Evolutionary conservation across 2,113 vertebrate genomes (phyloP).

Genomic region (Ciconia maguari): DNA sequence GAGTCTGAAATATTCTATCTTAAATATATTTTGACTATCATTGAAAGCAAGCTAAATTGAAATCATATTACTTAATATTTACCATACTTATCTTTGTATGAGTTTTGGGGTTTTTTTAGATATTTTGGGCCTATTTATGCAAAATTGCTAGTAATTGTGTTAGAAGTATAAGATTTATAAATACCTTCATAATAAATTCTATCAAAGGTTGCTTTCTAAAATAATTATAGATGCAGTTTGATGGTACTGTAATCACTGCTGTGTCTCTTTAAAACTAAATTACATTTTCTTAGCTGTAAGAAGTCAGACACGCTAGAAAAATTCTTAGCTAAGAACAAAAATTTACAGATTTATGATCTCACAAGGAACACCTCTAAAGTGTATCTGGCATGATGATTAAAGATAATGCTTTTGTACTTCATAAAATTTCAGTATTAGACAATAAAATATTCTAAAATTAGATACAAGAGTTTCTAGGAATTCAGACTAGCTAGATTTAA

Average conservation of each 20-base stretch:
- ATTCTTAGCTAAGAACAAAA: neutral
- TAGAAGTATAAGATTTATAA: neutral
- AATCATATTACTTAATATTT: neutral
- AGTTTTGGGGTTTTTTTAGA: neutral
- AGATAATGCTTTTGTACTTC: slow-evolving; percentile 11
- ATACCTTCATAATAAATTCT: neutral
- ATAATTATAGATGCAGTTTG: neutral
- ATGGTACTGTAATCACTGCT: neutral
- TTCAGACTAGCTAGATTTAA: neutral
- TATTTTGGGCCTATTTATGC: neutral
- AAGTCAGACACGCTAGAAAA: neutral
- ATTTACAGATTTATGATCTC: neutral
- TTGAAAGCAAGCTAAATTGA: neutral
- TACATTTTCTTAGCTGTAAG: neutral
- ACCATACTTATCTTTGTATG: neutral
- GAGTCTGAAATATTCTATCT: neutral
- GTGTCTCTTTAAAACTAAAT: neutral
- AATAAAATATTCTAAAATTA: slow-evolving; percentile 14
- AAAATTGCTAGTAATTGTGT: neutral
- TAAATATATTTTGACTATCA: neutral
- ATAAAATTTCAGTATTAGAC: neutral
- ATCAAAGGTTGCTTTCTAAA: neutral
- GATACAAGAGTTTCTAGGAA: slow-evolving; percentile 3
- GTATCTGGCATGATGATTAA: neutral
- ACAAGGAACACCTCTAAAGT: neutral